Base-by-base conservation (phyloP, 2,113 vertebrate species). In the Tauraco erythrolophus region DNA sequence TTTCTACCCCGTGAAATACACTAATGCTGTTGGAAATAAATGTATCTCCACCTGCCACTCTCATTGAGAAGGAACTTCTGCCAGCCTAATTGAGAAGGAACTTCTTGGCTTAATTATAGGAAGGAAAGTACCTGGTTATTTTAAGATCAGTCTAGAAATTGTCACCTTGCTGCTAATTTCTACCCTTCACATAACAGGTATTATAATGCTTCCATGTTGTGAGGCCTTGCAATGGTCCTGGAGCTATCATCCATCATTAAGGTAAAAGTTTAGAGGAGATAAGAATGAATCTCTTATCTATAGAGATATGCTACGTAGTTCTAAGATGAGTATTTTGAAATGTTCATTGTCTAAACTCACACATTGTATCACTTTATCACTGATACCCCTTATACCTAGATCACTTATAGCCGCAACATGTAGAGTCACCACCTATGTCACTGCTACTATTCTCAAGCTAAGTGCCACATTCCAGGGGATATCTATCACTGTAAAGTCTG, bases 31-130 rank as follows among this genome's bases (percentile, higher is more conserved):
- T 96, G 92, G 91, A 93, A 91, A 86, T 95, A 93, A 89, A 64
- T 84, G 19, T 51, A 31, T 72, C 89, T 45, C 56, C 61, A 91
- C 83, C 76, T 95, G 91, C 83, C 92, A 92, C 48, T 78, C 72
- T 89, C 91, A 89, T 21, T 48, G 71, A 87, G 72, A 56, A 84
- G 53, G 35, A 88, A 66, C 66, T 92, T 70, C 46, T 94, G 79
- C 90, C 46, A 61, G 56, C 61, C 79, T 97, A 53, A 96, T 95
- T 77, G 70, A 93, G 51, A 84, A 84, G 56, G 91, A 89, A 77
- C 65, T 91, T 84, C 68, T 95, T 75, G 80, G 68, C 82, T 95
- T 94, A 92, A 93, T 97, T 96, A 74, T 46, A 74, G 72, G 72
- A 88, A 91, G 60, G 76, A 65, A 91, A 51, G 62, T 31, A 85